These are phyloP conservation scores for Linnaemya tessellans DNA, from an alignment of 2,888 invertebrate genomes.

Conservation along the genomic window DNA sequence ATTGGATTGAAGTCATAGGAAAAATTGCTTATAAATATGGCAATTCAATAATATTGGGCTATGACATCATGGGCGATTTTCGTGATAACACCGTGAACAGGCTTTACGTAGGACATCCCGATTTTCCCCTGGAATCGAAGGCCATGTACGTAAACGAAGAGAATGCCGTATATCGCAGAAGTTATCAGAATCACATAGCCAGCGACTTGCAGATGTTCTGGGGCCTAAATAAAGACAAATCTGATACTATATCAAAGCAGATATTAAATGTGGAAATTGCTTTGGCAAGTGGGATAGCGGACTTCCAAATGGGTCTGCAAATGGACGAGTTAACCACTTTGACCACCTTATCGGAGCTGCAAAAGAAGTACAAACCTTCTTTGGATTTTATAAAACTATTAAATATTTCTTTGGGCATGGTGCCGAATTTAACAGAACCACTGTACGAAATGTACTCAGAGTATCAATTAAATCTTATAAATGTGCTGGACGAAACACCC, in stretches of 20 bases:
- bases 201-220: slow-evolving; percentile 73
- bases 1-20: slow-evolving; percentile 77
- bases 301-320: slow-evolving; percentile 71
- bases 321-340: slow-evolving; percentile 70
- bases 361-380: slow-evolving; percentile 74
- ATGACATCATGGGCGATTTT: slow-evolving; percentile 75
- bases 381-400: slow-evolving; percentile 77
- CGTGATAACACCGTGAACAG: slow-evolving; percentile 74
- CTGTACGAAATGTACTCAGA: slow-evolving; percentile 75
- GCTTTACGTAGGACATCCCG: slow-evolving; percentile 75
- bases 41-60: slow-evolving; percentile 73
- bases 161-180: slow-evolving; percentile 64
- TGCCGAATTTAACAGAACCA: slow-evolving; percentile 68
- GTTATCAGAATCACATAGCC: slow-evolving; percentile 66
- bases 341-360: slow-evolving; percentile 74
- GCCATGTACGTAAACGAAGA: slow-evolving; percentile 75
- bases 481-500: slow-evolving; percentile 73
- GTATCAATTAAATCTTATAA: slow-evolving; percentile 77
- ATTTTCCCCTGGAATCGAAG: slow-evolving; percentile 73
- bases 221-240: slow-evolving; percentile 70
- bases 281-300: slow-evolving; percentile 77
- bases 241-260: slow-evolving; percentile 75
- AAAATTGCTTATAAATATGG: slow-evolving; percentile 76
- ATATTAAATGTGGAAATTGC: slow-evolving; percentile 78
- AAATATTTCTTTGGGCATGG: slow-evolving; percentile 74